Base-by-base conservation (phyloP, 2,797 vertebrate species). In the Acipenser transmontanus region DNA sequence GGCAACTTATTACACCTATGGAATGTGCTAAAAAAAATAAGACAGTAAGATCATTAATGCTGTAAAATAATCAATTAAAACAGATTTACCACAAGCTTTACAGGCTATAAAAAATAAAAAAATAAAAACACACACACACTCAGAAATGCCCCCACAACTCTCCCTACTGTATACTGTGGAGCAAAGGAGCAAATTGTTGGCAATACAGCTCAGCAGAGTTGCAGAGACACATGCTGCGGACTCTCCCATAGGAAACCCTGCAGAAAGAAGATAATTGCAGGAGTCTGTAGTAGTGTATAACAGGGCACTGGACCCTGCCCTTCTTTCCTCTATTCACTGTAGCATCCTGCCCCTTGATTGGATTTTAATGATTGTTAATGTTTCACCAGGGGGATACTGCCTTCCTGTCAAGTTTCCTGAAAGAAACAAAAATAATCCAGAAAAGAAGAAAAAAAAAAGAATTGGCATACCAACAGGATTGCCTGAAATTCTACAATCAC, bases 291-390 rank as follows among this genome's bases (percentile, higher is more conserved):
- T 73, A 72, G 82, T 81, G 81, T 75, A 72, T 76, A 77, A 78
- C 74, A 72, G 72, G 73, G 76, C 76, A 64, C 75, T 78, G 80
- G 73, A 81, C 81, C 77, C 82, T 85, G 85, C 82, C 85, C 85
- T 73, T 77, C 82, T 85, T 91, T 91, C 89, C 89, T 91, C 83
- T 88, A 91, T 88, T 87, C 88, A 87, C 89, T 86, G 76, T 77
- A 77, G 65, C 78, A 84, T 91, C 90, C 89, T 91, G 88, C 83
- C 82, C 82, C 76, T 78, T 77, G 70, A 77, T 70, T 79, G 84
- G 75, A 76, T 70, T 86, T 87, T 87, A 87, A 91, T 87, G 86
- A 81, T 77, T 74, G 84, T 85, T 89, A 87, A 85, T 87, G 84
- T 85, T 84, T 80, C 83, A 84, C 80, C 50, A 68, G 81, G 82